These are phyloP conservation scores for Leptopilina boulardi DNA, from an alignment of 1,140 invertebrate species.

Conservation along the genomic window DNA sequence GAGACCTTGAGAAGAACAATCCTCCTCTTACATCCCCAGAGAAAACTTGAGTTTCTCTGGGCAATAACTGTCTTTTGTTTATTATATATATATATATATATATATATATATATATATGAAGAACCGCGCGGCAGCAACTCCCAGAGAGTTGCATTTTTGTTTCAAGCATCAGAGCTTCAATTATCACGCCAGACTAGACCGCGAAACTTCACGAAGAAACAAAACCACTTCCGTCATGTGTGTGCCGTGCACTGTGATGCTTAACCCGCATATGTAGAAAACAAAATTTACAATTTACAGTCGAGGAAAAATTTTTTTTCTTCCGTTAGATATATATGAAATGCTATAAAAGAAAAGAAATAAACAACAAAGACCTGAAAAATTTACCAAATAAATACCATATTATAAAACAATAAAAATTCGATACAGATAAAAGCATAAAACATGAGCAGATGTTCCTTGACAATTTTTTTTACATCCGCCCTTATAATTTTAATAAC, in stretches of 20 bases:
- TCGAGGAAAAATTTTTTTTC: neutral
- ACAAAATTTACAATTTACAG: neutral
- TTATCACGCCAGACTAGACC: neutral
- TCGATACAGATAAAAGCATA: too few species aligned
- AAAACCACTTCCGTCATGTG: neutral
- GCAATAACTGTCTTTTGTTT: neutral
- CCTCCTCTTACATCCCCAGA: neutral
- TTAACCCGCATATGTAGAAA: neutral
- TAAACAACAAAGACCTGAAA: too few species aligned
- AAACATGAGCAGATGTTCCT: too few species aligned
- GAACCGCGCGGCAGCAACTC: neutral
- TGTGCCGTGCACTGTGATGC: neutral
- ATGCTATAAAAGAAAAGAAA: too few species aligned
- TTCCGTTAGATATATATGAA: too few species aligned
- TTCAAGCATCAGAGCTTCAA: neutral
- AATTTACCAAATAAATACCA: too few species aligned
- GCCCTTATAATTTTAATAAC: too few species aligned
- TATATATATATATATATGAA: too few species aligned
- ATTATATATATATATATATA: too few species aligned
- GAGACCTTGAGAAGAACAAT: neutral
- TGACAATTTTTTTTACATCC: too few species aligned
- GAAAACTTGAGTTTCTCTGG: slow-evolving; percentile 4
- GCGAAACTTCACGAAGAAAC: neutral
- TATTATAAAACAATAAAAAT: too few species aligned
- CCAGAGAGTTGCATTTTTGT: neutral